Base-by-base conservation (phyloP, 2,888 invertebrate genomes). In the Cheiracanthium punctorium region DNA sequence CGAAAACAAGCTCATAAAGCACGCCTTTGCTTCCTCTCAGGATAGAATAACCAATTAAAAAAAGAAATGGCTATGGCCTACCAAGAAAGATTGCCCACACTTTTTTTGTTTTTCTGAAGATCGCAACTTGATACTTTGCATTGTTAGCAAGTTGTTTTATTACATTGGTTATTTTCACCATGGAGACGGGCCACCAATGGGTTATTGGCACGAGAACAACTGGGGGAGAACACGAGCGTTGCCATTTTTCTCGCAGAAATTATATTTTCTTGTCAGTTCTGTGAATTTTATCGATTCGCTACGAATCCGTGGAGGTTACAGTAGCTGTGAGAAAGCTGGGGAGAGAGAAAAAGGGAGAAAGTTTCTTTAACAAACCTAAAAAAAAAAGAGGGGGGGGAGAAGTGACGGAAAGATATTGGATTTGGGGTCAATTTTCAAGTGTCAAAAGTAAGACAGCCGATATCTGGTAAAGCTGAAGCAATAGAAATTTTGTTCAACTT, bases 21-120 rank as follows among this genome's bases (percentile, higher is more conserved):
- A 20, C 24, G 28, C 14, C 30, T 1, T n/a, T 20, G 24, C 5
- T 30, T 67, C n/a, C 8, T 67, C n/a, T 29, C 17, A n/a, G 28
- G 33, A n/a, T 64, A 28, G 65, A 72, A 80, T 80, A 80, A 65
- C 80, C 80, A 80, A 80, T 80, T 80, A 80, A 72, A 71, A n/a
- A n/a, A 72, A 58, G 24, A 58, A 58, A 24, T 58, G 24, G 24
- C 58, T 7, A 17, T 12, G 20, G n/a, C 14, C 58, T 12, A 58
- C 14, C 24, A 58, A 17, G 17, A 58, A 24, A 58, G 7, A 58
- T 58, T 5, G 58, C 24, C 4, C 24, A 8, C 8, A 24, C 58
- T 58, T 5, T 58, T 58, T 58, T 58, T 24, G 58, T 58, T 5
- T 58, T 58, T 58, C 24, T 24, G 58, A 58, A 12, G 48, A 48